Percentiles rank a stretch among this genome's conserved stretches.
Conservation (phyloP, 1,140 invertebrate species). For the Cherax destructor region DNA sequence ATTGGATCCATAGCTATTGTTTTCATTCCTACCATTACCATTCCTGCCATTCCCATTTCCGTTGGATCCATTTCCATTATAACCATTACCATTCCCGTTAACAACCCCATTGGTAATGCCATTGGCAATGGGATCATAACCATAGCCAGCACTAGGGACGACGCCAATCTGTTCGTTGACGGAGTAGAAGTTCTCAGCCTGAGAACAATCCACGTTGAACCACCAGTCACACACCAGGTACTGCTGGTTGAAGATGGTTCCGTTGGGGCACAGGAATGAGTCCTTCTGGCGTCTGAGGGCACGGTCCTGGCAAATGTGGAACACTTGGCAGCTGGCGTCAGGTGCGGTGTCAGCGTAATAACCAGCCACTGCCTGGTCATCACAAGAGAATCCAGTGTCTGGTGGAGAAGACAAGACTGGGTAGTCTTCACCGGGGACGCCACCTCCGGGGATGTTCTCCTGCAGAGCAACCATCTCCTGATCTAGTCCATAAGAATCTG, state of each 20-base stretch:
- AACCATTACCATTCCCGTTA: constrained; percentile 1
- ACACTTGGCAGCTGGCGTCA: constrained; percentile 76
- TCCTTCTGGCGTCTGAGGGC: constrained; percentile 72
- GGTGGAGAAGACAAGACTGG: constrained; percentile 74
- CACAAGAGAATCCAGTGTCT: constrained; percentile 75
- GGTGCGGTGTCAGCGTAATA: constrained; percentile 74
- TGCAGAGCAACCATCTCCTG: background rate
- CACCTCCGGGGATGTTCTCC: constrained; percentile 43
- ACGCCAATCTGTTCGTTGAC: constrained; percentile 73
- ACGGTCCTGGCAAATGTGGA: constrained; percentile 79
- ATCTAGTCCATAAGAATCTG: background rate
- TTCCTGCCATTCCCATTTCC: background rate
- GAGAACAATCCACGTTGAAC: constrained; percentile 78
- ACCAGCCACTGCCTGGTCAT: constrained; percentile 72
- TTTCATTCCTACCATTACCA: constrained; percentile 12
- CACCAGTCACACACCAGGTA: constrained; percentile 80
- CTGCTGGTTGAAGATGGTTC: constrained; percentile 79
- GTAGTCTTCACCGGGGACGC: constrained; percentile 73
- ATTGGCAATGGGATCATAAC: background rate
- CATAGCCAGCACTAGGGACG: background rate
- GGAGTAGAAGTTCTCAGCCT: constrained; percentile 75
- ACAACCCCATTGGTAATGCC: background rate
- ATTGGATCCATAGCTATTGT: background rate
- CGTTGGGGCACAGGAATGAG: constrained; percentile 79
- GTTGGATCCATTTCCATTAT: background rate